Base-by-base conservation (phyloP, 2,888 invertebrate genomes). In the Cheilosia urbana region DNA sequence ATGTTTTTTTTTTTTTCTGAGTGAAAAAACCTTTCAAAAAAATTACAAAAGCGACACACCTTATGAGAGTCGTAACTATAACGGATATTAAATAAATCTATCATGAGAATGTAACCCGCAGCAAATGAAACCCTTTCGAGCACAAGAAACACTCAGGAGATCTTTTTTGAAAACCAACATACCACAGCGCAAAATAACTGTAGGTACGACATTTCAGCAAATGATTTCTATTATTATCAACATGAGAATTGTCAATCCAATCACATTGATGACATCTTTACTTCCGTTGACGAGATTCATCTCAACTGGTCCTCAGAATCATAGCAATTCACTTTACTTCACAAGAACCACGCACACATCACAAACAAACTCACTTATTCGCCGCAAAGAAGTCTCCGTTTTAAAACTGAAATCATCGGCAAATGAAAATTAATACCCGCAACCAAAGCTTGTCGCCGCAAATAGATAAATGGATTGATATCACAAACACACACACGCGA, bases 391-490 rank as follows among this genome's bases (percentile, higher is more conserved):
- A 47, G 17, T 37, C 27, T 19, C 47, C 69, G 65, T 76, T 72
- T 76, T 66, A 80, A 55, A 76, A 71, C 66, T 76, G 47, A 80
- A 85, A 72, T 60, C 34, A 78, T 83, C 72, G 53, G 21, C 53
- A 82, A 78, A 82, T 82, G 73, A 72, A 76, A 85, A 76, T 66
- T 55, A 75, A 60, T 71, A 65, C 27, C 27, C 27, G 7, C 27
- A 6, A 6, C 58, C 37, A 47, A 13, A 62, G 45, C 58, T 57
- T 47, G 34, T 57, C 42, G 6, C 45, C n/a, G 42, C 66, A 71
- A 85, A 76, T 71, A 80, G 81, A 85, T 76, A 76, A 81, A 85
- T 81, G 57, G 71, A 81, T 79, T 84, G 75, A 75, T 79, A 75
- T 58, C 58, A 19, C 65, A 34, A 4, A 45, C 57, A 19, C n/a